A percentile compares a stretch with the other conserved stretches of the same genome.
These are phyloP conservation scores for Acronicta psi DNA, from an alignment of 2,888 invertebrate genomes.

Conservation along the genomic window DNA sequence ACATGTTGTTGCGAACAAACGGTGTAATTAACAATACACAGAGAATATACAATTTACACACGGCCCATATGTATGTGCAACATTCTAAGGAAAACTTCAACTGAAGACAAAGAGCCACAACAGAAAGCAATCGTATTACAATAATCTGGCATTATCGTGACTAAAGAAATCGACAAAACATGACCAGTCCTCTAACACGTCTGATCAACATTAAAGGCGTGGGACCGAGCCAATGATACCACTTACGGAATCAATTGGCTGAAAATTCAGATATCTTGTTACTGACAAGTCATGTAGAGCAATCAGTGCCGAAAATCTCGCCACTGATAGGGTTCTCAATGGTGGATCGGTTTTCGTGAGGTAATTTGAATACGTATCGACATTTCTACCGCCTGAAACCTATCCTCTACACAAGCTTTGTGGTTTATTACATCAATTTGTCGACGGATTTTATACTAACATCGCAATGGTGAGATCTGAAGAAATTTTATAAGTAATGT, in stretches of 20 bases:
- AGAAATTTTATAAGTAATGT: conserved; percentile 23
- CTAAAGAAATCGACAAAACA: conserved; percentile 24
- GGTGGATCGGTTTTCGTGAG: conserved; percentile 49
- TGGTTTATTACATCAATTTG: conserved; percentile 20
- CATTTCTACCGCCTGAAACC: conserved; percentile 51
- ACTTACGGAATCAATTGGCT: conserved; percentile 16
- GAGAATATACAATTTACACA: conserved; percentile 30
- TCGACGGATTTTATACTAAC: conserved; percentile 32
- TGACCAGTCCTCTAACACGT: conserved; percentile 11
- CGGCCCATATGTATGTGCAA: conserved; percentile 6
- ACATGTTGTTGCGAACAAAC: conserved; percentile 43
- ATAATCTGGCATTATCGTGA: conserved; percentile 25
- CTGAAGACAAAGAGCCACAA: conserved; percentile 24
- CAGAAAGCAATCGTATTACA: conserved; percentile 40
- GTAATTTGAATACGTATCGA: conserved; percentile 59
- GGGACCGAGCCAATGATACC: conserved; percentile 16
- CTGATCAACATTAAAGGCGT: conserved; percentile 4
- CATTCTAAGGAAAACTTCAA: conserved; percentile 15
- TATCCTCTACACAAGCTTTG: conserved; percentile 29
- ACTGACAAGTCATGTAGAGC: conserved; percentile 16
- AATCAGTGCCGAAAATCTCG: conserved; percentile 38
- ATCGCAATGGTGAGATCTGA: conserved; percentile 30
- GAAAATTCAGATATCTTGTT: conserved; percentile 29
- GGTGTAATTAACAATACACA: conserved; percentile 37
- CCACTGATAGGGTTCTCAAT: conserved; percentile 25